Base-by-base conservation (phyloP, 2,113 vertebrate genomes). In the Atherinomorus stipes region DNA sequence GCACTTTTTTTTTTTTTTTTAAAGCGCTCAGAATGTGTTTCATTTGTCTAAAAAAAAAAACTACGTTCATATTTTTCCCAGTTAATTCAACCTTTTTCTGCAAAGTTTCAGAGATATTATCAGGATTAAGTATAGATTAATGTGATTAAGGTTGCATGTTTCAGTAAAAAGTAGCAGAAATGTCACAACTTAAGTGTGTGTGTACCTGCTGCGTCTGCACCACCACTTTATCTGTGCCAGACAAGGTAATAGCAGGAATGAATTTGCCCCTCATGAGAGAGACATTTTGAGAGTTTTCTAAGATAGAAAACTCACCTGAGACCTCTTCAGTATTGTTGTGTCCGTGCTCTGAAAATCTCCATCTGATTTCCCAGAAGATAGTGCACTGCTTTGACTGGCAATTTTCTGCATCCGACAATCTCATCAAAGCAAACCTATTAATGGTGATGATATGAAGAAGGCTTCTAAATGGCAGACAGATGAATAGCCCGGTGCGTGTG, bases 281-380 rank as follows among this genome's bases (percentile, higher is more conserved):
- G 60, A 85, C 67, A 74, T 78, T 89, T 69, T 57, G 50, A 81
- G 61, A 79, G 63, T 73, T 89, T 75, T 78, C 60, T 19, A 37
- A 83, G 83, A 88, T 71, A 81, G 85, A 74, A 86, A 83, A 87
- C 61, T 90, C 88, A 80, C 69, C 67, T 4, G 83, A 85, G 90
- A 84, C 86, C 86, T 90, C 88, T 85, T 81, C 68, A 64, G 57
- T 60, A 75, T 81, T 84, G 89, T 88, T 82, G 80, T 63, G 69
- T 76, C 84, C 47, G 76, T 88, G 64, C 73, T 73, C 74, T 76
- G 66, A 80, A 83, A 83, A 82, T 70, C 83, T 86, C 81, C 78
- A 63, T 84, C 77, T 90, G 91, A 92, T 91, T 91, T 92, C 89
- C 91, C 89, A 66, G 70, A 34, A 89, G 89, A 87, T 71, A 61